Evolutionary conservation across 2,797 vertebrate species (phyloP).

Genomic region (Remorina albescens): DNA sequence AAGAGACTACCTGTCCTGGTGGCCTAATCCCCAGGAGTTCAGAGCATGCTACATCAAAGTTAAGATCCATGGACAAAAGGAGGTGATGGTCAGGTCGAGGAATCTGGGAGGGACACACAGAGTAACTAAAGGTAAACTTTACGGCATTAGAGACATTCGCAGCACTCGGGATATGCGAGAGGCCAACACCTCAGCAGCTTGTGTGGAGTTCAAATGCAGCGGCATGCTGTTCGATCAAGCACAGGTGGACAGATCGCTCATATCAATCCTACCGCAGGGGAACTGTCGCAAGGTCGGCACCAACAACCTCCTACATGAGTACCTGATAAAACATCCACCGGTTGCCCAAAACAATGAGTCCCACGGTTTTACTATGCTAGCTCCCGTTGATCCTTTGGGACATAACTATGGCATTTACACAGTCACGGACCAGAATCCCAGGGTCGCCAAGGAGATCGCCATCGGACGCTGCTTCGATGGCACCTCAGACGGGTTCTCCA

Average conservation of each 20-base stretch:
- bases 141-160: constrained; percentile 93
- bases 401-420: constrained; percentile 99
- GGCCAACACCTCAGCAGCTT: constrained; percentile 88
- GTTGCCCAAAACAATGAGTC: constrained; percentile 85
- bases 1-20: constrained; percentile 95
- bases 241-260: constrained; percentile 90
- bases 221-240: constrained; percentile 97
- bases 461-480: constrained; percentile 98
- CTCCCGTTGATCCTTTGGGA: constrained; percentile 93
- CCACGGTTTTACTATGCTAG: constrained; percentile 91
- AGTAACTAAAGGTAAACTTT: constrained; percentile 89
- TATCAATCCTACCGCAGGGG: constrained; percentile 91
- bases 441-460: constrained; percentile 96
- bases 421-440: constrained; percentile 96
- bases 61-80: constrained; percentile 90
- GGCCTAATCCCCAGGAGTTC: constrained; percentile 99
- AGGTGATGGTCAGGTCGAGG: constrained; percentile 93
- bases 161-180: constrained; percentile 89
- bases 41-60: constrained; percentile 97
- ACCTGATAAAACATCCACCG: constrained; percentile 92
- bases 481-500: constrained; percentile 95
- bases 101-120: constrained; percentile 91
- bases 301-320: constrained; percentile 92
- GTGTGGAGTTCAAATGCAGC: constrained; percentile 96
- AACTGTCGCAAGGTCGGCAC: constrained; percentile 88